phyloP scores from a whole-genome alignment of 2,113 vertebrate genomes.

The Numenius arquata region DNA sequence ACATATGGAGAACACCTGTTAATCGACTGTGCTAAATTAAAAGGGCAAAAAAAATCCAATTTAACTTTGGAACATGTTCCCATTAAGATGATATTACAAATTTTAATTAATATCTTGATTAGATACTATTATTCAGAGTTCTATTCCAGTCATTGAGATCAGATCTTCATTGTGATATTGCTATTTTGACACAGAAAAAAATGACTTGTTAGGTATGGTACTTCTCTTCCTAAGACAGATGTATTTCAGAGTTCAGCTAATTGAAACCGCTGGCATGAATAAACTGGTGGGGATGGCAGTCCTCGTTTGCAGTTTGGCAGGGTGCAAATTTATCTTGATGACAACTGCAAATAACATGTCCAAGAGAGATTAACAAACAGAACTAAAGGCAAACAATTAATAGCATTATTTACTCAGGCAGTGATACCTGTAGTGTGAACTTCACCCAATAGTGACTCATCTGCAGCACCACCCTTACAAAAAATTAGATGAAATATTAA shows the following conservation, averaged over 20 bases:
- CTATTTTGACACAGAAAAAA: conserved; percentile 15
- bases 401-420: neutral
- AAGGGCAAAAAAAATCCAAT: conserved; percentile 6
- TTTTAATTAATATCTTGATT: conserved; percentile 67
- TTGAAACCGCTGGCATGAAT: neutral
- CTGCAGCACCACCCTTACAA: neutral
- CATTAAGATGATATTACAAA: conserved; percentile 42
- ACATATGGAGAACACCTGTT: conserved; percentile 45
- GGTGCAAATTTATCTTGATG: conserved; percentile 8
- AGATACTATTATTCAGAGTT: conserved; percentile 26
- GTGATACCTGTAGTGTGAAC: neutral
- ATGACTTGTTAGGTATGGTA: neutral
- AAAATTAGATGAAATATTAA: neutral
- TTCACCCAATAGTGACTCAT: neutral
- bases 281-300: neutral
- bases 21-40: conserved; percentile 58
- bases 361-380: conserved; percentile 25
- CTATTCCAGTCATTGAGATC: neutral
- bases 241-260: conserved; percentile 1
- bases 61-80: conserved; percentile 22
- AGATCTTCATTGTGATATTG: neutral
- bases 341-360: conserved; percentile 24
- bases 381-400: conserved; percentile 25
- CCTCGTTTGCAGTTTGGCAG: conserved; percentile 19
- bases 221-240: neutral